Base-by-base conservation (phyloP, 2,888 invertebrate species). In the Cosmia pyralina region DNA sequence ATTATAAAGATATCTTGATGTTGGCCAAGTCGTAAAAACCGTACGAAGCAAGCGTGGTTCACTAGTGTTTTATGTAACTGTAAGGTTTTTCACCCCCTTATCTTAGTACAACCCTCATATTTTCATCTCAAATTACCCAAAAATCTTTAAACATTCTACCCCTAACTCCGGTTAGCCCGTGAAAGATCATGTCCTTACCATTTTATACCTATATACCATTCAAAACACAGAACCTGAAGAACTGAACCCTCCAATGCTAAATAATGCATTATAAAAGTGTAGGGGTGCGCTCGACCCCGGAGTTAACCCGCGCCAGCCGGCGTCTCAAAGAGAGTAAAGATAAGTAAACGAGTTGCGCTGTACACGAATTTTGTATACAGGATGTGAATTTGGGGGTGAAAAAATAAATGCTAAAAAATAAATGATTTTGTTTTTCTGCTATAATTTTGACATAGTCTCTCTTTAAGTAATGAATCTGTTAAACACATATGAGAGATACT, bases 231-330 rank as follows among this genome's bases (percentile, higher is more conserved):
- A 80, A 80, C 81, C 78, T 81, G 64, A 85, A 85, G 85, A 84
- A 83, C 72, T 63, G 77, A 85, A 80, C 85, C 86, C 84, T 84
- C 87, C 79, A 68, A 71, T 71, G 72, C 86, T 91, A 87, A 92
- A 90, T 91, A 90, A 90, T 93, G 92, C 91, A 92, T 91, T 91
- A 91, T 92, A 94, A 94, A 94, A 93, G 92, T 93, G 81, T 81
- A 82, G 88, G 88, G 87, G 78, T 72, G 77, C 72, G 57, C 63
- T 66, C 82, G 83, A 81, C 79, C 80, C 82, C 74, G 82, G 62
- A 75, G 79, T 83, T 82, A 82, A 82, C 80, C 77, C 83, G 80
- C 77, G 70, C 71, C 70, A 74, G 78, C 74, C 78, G 88, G 79
- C 87, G 87, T 88, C 89, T 92, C 88, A 89, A 91, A 90, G 89